Evolutionary conservation across 92 coral and sea anemone species (phyloP), one percentile per base, ranked within the genome.

Genomic region (Epizoanthus fatuus): DNA sequence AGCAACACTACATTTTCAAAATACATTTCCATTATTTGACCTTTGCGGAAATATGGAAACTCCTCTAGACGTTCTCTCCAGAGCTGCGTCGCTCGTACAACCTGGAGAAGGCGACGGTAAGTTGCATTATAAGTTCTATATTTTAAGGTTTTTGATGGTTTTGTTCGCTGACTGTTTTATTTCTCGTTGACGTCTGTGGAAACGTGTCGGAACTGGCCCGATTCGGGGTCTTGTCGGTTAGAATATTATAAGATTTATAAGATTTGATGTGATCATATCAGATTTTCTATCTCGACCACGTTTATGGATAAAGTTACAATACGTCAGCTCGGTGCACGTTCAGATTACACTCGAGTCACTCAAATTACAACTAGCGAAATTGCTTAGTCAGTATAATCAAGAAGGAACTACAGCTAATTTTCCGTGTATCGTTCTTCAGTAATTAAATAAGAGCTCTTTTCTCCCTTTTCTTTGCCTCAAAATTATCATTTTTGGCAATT

Each of bases 31-130:
- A 19, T 51, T 51, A 58, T 49, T 77, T 77, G 40, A 77, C 54
- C 82, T 60, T 59, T 29, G 57, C 19, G 17, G 44, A 75, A 62
- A 59, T 72, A 92, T 93, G 94, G 99, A 97, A 91, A 97, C 97
- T 35, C 95, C 99, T 7, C 85, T 97, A 60, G 99, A 97, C 81
- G 99, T 97, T 5, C 96, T 97, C 42, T 97, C 99, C 53, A 91
- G 99, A 81, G 99, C 99, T 22, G 99, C 99, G 6, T 94, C 98
- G 69, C 95, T 97, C 35, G 94, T 97, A 80, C 94, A 97, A 58
- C 87, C 98, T 4, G 96, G 94, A 87, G 87, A 89, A 59, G 90
- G 76, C 69, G 78, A 86, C 62, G 86, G 98, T 94, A 87, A 87
- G 95, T 84, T 87, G 12, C 4, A 19, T 53, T 80, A 25, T 3